Evolutionary conservation across 2,888 invertebrate genomes (phyloP), one percentile per base, ranked within the genome.

Genomic region (Osmoderma eremita): DNA sequence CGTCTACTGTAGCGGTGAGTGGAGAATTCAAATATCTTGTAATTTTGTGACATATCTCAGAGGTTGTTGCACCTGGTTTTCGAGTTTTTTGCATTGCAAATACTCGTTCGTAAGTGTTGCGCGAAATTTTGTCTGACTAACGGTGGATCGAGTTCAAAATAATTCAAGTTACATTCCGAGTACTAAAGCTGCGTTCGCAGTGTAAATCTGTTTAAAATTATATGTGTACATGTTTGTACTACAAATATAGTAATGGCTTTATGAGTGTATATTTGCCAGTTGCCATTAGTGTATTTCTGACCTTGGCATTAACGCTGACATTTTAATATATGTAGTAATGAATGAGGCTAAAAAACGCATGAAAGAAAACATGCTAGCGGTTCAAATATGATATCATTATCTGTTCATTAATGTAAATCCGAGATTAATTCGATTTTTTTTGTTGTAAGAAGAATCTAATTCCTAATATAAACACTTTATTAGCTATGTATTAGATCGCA

Each of bases 261-360:
- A n/a, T 18, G 20, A 24, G 45, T 24, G 45, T 17, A n/a, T 12
- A 24, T 42, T 30, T 10, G 30, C 30, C 5, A 3, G 54, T 41
- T 20, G 38, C 38, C n/a, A 30, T 42, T 58, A 38, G 53, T 45
- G 17, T 45, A 45, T 45, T 58, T 42, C 42, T 24, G 30, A 24
- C 45, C 58, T 58, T 58, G 58, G 17, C 58, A 45, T 18, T 30
- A 41, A 42, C 58, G 17, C 42, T 58, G 58, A 58, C 24, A 24
- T 58, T 42, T 58, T 45, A 24, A 45, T 42, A 30, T 30, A 24
- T 5, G 3, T 24, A 45, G n/a, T 58, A 15, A 24, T 45, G 22
- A 58, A 58, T 45, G 53, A 36, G 8, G 53, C 24, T 13, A 58
- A 15, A 18, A 20, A 48, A 18, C 1, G 45, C 17, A 48, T 48